Evolutionary conservation across 2,797 vertebrate species (phyloP).

Genomic region (Pipistrellus nathusii): DNA sequence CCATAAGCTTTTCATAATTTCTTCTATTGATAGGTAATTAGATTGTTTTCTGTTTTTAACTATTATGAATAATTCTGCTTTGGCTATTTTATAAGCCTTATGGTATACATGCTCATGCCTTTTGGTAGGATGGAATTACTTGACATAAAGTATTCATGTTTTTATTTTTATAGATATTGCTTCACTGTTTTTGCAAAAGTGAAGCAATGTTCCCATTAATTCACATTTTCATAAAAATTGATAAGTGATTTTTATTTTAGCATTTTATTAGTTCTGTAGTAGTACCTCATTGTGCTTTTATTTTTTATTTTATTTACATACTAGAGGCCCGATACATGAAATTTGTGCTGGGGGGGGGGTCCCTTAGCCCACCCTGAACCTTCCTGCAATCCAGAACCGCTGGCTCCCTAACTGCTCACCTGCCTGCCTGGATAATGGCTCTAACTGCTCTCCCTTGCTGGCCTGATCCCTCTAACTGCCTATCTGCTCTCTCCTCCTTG

Average conservation of each 20-base stretch:
- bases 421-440: no score
- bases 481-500: no score
- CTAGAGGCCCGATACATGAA: no score
- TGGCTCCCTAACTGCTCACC: no score
- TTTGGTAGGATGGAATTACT: not conserved
- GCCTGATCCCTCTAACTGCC: no score
- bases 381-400: no score
- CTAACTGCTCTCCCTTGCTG: no score
- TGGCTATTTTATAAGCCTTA: not conserved
- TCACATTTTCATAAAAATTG: not conserved
- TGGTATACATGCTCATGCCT: not conserved
- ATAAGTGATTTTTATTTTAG: not conserved
- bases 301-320: not conserved
- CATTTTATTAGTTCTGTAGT: not conserved
- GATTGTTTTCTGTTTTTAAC: not conserved
- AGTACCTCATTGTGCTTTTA: not conserved
- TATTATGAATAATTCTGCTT: not conserved
- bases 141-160: not conserved
- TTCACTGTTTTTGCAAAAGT: not conserved
- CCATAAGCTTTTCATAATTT: not conserved
- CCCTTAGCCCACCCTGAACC: no score
- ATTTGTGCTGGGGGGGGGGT: no score
- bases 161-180: not conserved
- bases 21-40: not conserved
- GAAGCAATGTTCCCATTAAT: not conserved